Conservation (phyloP, 1,140 invertebrate genomes). For the Onthophagus taurus region DNA sequence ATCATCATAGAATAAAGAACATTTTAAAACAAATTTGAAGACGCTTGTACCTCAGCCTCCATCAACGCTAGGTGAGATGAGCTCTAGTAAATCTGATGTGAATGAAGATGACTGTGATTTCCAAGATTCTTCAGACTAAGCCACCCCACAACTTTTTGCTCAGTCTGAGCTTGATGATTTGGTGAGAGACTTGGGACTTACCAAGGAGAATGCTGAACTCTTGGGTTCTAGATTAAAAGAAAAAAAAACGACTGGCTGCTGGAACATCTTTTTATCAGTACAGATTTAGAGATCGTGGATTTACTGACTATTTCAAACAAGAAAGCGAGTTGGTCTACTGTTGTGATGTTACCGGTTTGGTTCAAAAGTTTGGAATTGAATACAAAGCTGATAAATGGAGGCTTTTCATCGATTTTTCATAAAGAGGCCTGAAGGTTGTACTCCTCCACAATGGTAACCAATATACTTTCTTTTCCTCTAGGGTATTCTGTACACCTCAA, state of each 20-base stretch:
- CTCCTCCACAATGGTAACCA: no score
- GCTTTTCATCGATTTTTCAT: background rate
- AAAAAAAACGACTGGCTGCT: constrained; percentile 1
- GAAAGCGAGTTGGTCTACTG: constrained; percentile 1
- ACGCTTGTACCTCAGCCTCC: no score
- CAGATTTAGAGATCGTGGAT: constrained; percentile 1
- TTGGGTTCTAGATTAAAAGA: no score
- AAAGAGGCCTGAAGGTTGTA: background rate
- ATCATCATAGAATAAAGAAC: no score
- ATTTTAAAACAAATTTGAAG: no score
- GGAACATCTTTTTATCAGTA: background rate
- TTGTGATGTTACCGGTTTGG: no score
- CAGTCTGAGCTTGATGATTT: no score
- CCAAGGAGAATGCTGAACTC: background rate
- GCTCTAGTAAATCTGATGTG: background rate
- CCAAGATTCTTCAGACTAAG: no score
- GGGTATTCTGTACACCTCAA: constrained; percentile 1
- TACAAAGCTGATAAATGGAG: background rate
- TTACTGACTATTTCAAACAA: background rate
- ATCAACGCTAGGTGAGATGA: no score
- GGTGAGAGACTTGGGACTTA: no score
- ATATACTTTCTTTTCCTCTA: background rate
- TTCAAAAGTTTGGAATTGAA: constrained; percentile 1
- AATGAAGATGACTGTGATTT: background rate
- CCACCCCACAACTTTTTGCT: no score